These are phyloP conservation scores for Glaucidium brasilianum DNA, from an alignment of 2,113 vertebrate genomes.

Conservation along the genomic window DNA sequence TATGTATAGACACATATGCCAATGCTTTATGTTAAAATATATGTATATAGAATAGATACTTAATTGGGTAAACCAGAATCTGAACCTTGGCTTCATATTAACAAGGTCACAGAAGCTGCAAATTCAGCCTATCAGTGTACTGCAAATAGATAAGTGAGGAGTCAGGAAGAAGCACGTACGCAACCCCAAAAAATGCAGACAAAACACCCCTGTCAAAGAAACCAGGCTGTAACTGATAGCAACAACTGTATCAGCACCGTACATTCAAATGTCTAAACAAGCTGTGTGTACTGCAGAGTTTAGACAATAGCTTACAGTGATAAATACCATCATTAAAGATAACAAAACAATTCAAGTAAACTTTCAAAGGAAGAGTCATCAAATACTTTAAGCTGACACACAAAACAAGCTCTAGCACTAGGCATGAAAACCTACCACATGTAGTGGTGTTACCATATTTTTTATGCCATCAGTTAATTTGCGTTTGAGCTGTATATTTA, in stretches of 20 bases:
- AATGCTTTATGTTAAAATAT: not conserved
- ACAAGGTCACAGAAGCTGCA: not conserved
- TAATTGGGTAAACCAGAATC: not conserved
- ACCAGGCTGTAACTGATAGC: not conserved
- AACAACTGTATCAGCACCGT: not conserved
- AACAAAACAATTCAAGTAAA: not conserved
- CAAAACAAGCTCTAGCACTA: not conserved
- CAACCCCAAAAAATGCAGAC: not conserved
- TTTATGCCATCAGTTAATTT: not conserved
- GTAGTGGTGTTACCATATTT: not conserved
- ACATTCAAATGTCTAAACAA: not conserved
- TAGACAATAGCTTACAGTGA: not conserved
- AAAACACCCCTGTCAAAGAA: not conserved
- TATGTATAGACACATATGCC: not conserved
- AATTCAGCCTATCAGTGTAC: not conserved
- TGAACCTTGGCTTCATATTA: not conserved
- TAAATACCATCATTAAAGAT: not conserved
- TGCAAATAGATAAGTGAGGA: not conserved
- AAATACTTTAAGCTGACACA: not conserved
- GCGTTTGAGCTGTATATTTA: not conserved
- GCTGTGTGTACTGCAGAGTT: not conserved
- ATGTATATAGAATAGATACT: not conserved
- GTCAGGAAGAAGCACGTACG: not conserved
- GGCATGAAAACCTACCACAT: not conserved
- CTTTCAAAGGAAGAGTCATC: not conserved